phyloP scores from a whole-genome alignment of 37 sponge, comb jelly and placozoan species.

The Lycopodina hypogea region DNA sequence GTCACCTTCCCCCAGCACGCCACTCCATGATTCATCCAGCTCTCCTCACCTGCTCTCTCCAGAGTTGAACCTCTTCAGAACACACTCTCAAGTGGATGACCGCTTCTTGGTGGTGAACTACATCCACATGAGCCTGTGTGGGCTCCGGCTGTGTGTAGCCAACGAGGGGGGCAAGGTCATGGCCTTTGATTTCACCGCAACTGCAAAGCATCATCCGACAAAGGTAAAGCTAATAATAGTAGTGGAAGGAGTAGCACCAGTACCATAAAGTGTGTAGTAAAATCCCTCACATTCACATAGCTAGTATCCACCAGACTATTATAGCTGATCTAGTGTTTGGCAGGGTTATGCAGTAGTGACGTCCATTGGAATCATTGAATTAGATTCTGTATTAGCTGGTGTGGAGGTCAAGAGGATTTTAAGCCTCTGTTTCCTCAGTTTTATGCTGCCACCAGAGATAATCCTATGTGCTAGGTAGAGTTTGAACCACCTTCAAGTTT shows the following conservation, averaged over 20 bases:
- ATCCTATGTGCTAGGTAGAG: no score
- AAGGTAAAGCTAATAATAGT: slow-evolving; percentile 13
- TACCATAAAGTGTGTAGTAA: neutral
- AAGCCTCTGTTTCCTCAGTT: no score
- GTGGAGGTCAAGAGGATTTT: no score
- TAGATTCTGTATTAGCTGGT: no score
- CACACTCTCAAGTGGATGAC: neutral
- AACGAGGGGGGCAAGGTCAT: slow-evolving; percentile 43
- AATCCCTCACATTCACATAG: neutral
- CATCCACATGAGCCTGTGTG: slow-evolving; percentile 16
- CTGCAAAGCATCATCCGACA: neutral
- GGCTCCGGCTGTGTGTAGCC: slow-evolving; percentile 41
- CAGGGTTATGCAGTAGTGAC: no score
- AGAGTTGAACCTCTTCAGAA: neutral
- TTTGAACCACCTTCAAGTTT: no score
- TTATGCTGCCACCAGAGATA: no score
- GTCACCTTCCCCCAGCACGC: neutral
- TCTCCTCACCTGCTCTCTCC: neutral
- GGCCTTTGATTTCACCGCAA: slow-evolving; percentile 44
- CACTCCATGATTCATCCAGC: neutral
- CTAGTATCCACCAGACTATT: no score
- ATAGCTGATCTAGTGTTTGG: no score
- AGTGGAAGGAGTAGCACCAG: neutral
- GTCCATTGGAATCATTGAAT: no score
- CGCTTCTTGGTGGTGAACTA: slow-evolving; percentile 17